These are phyloP conservation scores for Tetrao urogallus DNA, from an alignment of 2,113 vertebrate genomes.

Conservation along the genomic window DNA sequence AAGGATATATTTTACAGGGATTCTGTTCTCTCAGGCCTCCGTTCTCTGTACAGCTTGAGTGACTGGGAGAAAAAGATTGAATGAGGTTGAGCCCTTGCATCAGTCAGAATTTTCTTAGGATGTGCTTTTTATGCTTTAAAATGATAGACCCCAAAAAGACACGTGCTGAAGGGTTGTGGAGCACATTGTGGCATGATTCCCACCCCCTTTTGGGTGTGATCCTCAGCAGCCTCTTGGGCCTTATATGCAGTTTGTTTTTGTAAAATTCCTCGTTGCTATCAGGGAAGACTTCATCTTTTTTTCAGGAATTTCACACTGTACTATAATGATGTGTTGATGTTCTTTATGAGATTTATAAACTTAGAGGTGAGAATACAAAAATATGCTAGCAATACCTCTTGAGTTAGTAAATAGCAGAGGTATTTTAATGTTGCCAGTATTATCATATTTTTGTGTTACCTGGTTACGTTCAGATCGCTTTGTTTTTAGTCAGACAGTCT, in stretches of 20 bases:
- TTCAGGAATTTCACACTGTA: background rate
- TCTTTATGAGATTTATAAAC: background rate
- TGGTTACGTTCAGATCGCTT: accelerated
- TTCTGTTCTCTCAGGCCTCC: conserved; percentile 43
- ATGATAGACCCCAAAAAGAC: background rate
- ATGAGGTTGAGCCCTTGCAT: background rate
- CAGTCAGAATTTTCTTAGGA: background rate
- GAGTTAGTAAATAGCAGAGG: background rate
- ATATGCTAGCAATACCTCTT: background rate
- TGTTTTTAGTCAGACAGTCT: accelerated
- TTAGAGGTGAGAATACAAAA: too few species aligned
- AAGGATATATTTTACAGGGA: conserved; percentile 25
- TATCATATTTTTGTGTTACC: accelerated
- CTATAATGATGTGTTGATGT: background rate
- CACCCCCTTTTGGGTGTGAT: background rate
- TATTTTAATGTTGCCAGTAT: accelerated
- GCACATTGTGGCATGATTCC: background rate
- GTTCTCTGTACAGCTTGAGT: conserved; percentile 28
- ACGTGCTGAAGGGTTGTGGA: background rate
- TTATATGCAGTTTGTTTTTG: background rate
- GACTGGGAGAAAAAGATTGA: conserved; percentile 19
- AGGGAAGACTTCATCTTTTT: background rate
- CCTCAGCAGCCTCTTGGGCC: background rate
- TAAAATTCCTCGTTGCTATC: background rate
- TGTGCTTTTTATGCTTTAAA: background rate